Evolutionary conservation across 1,140 invertebrate species (phyloP).

Genomic region (Rhysida immarginata): DNA sequence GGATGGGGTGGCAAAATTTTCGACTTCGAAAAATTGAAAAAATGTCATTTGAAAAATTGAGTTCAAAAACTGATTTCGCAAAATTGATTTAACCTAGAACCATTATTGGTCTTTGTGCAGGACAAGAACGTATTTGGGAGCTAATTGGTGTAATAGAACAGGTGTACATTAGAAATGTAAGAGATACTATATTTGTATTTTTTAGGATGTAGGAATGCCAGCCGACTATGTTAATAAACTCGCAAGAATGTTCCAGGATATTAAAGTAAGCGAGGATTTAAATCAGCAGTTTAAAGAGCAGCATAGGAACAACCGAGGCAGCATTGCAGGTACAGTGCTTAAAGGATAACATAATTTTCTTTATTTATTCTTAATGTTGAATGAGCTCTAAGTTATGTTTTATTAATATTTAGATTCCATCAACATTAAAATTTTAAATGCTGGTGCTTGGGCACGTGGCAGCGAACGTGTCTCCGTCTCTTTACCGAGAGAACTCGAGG

Average conservation of each 20-base stretch:
- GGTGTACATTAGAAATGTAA: no score
- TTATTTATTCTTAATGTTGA: not conserved
- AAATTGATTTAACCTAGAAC: no score
- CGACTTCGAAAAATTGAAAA: no score
- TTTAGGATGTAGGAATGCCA: constrained; percentile 83
- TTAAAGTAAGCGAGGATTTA: constrained; percentile 97
- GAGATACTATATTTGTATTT: no score
- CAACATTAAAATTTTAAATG: constrained; percentile 81
- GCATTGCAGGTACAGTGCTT: constrained; percentile 31
- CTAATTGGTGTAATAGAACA: no score
- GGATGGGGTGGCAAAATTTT: no score
- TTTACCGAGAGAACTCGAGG: constrained; percentile 89
- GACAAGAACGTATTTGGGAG: no score
- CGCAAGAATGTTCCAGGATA: constrained; percentile 75
- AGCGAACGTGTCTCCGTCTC: constrained; percentile 89
- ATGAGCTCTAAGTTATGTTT: not conserved
- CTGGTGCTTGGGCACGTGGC: constrained; percentile 90
- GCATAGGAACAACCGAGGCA: constrained; percentile 40
- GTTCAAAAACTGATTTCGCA: no score
- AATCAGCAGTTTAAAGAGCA: constrained; percentile 79
- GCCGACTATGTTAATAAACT: constrained; percentile 98
- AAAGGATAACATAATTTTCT: not conserved
- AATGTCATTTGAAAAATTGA: no score
- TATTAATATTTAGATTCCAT: constrained; percentile 27
- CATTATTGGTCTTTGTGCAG: no score